These are phyloP conservation scores for Sturmia bella DNA, from an alignment of 2,888 invertebrate genomes.

Conservation along the genomic window DNA sequence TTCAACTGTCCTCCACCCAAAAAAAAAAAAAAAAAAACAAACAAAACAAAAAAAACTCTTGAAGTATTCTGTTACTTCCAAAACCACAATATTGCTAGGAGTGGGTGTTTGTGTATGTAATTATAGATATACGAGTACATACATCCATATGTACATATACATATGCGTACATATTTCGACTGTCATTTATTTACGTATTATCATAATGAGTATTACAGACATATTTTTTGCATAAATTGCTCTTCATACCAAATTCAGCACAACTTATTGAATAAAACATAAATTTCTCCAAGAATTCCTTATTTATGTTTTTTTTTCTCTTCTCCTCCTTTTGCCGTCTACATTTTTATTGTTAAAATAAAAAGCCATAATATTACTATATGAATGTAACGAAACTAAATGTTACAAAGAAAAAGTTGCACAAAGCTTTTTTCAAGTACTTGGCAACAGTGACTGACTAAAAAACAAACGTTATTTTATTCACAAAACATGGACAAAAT, in stretches of 20 bases:
- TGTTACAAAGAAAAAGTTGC: neutral
- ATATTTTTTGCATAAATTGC: constrained; percentile 46
- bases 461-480: neutral
- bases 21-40: too few relatives aligned
- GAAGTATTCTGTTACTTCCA: too few relatives aligned
- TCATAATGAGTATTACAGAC: constrained; percentile 54
- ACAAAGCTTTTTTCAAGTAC: neutral
- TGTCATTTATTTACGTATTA: constrained; percentile 61
- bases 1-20: too few relatives aligned
- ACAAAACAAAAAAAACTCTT: too few relatives aligned
- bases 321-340: neutral
- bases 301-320: constrained; percentile 10
- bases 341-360: constrained; percentile 21
- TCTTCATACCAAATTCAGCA: neutral
- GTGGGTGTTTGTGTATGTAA: too few relatives aligned
- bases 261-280: constrained; percentile 13
- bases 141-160: neutral
- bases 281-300: neutral
- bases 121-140: too few relatives aligned
- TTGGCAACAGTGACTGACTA: neutral
- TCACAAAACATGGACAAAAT: too few relatives aligned
- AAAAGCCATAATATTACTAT: constrained; percentile 51
- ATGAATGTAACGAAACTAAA: constrained; percentile 38
- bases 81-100: too few relatives aligned
- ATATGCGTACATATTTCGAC: constrained; percentile 18